Evolutionary conservation across 2,797 vertebrate species (phyloP).

Genomic region (Gallinago nigripennis): DNA sequence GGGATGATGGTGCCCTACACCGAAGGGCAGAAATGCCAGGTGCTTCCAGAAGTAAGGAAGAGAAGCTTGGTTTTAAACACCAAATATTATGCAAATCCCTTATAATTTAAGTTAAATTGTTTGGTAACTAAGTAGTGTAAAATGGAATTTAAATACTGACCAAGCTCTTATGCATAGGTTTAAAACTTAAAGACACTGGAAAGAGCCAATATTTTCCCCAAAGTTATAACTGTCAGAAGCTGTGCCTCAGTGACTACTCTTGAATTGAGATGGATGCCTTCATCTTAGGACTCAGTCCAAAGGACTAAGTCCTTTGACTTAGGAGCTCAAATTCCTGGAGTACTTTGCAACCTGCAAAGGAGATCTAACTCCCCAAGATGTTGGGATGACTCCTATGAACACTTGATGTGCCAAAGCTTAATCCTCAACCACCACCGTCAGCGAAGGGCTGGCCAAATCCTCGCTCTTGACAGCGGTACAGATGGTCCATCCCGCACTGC

Average conservation of each 20-base stretch:
- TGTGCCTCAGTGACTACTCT: background rate
- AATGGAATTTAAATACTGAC: background rate
- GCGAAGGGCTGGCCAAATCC: background rate
- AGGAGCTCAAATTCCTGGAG: background rate
- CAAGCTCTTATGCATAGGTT: background rate
- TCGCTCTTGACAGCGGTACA: background rate
- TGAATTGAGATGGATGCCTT: fast-evolving
- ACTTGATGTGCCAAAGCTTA: background rate
- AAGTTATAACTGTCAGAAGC: background rate
- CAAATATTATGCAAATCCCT: background rate
- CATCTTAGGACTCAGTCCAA: background rate
- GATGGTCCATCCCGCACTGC: background rate
- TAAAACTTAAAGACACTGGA: background rate
- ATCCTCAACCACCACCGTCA: background rate
- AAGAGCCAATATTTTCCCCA: background rate
- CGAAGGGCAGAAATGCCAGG: background rate
- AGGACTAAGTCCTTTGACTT: too few species aligned
- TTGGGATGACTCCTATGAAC: background rate
- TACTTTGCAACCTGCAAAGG: background rate
- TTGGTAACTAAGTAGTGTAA: background rate
- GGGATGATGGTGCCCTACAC: background rate
- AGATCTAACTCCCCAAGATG: background rate
- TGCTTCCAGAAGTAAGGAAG: background rate
- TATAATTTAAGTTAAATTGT: background rate
- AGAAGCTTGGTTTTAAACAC: background rate